Percentiles rank a stretch among this genome's conserved stretches.
Evolutionary conservation across 2,888 invertebrate species (phyloP).

Genomic region (Lampropteryx suffumata): DNA sequence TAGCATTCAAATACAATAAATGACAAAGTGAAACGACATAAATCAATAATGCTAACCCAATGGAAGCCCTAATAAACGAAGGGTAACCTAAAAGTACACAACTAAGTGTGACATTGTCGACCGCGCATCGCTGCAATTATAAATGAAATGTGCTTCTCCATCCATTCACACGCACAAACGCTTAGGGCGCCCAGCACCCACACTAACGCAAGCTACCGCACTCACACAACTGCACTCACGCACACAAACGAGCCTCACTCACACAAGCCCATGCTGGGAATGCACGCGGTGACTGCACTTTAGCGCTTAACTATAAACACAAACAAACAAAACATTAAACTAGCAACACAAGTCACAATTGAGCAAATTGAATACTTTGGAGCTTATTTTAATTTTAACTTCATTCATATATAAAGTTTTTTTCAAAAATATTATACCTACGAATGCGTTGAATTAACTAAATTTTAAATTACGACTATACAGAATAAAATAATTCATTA

Average conservation of each 20-base stretch:
- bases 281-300: constrained; percentile 83
- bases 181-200: constrained; percentile 70
- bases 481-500: not conserved
- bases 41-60: constrained; percentile 40
- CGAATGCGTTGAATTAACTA: too few species aligned
- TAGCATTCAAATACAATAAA: constrained; percentile 21
- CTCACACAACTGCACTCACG: constrained; percentile 60
- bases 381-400: constrained; percentile 24
- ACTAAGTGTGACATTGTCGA: constrained; percentile 72
- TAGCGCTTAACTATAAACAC: constrained; percentile 79
- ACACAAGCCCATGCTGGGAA: constrained; percentile 68
- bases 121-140: constrained; percentile 81
- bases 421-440: too few species aligned
- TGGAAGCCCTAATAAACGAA: constrained; percentile 55
- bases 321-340: constrained; percentile 80
- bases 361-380: constrained; percentile 59
- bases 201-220: constrained; percentile 49
- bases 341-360: constrained; percentile 59
- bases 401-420: not conserved
- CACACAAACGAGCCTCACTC: constrained; percentile 54
- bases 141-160: constrained; percentile 82
- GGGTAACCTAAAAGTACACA: constrained; percentile 63
- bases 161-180: constrained; percentile 82
- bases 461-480: too few species aligned
- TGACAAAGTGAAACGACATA: constrained; percentile 29